Evolutionary conservation across 2,113 vertebrate genomes (phyloP).

Genomic region (Nerophis lumbriciformis): DNA sequence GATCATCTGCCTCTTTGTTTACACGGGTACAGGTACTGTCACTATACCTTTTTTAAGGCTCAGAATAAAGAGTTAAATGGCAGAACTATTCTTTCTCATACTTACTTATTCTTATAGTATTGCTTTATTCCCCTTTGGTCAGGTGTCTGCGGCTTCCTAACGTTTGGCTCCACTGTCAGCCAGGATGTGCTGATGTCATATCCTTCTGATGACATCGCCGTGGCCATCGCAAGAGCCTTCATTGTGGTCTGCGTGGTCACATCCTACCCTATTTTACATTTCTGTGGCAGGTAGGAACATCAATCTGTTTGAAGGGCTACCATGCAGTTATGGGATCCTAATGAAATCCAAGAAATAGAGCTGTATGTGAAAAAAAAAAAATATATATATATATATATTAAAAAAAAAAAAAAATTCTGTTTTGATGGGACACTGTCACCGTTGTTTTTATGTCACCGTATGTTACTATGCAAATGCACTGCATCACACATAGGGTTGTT

Average conservation of each 20-base stretch:
- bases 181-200: slow-evolving; percentile 94
- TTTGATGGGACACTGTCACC: too few relatives aligned
- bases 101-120: not conserved
- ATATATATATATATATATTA: too few relatives aligned
- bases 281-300: slow-evolving; percentile 85
- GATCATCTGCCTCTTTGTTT: slow-evolving; percentile 93
- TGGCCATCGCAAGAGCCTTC: slow-evolving; percentile 89
- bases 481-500: not conserved
- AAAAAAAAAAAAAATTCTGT: too few relatives aligned
- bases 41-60: not conserved
- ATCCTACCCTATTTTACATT: slow-evolving; percentile 95
- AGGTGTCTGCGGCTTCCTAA: slow-evolving; percentile 94
- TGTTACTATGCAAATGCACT: not conserved
- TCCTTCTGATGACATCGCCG: slow-evolving; percentile 84
- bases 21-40: slow-evolving; percentile 85
- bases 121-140: slow-evolving; percentile 8
- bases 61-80: too few relatives aligned
- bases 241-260: slow-evolving; percentile 92
- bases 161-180: slow-evolving; percentile 83
- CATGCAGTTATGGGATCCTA: not conserved
- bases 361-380: too few relatives aligned
- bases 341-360: not conserved
- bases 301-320: not conserved
- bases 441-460: not conserved
- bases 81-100: not conserved